Evolutionary conservation across 2,113 vertebrate species (phyloP).

Genomic region (Cryptomyrus ogoouensis): DNA sequence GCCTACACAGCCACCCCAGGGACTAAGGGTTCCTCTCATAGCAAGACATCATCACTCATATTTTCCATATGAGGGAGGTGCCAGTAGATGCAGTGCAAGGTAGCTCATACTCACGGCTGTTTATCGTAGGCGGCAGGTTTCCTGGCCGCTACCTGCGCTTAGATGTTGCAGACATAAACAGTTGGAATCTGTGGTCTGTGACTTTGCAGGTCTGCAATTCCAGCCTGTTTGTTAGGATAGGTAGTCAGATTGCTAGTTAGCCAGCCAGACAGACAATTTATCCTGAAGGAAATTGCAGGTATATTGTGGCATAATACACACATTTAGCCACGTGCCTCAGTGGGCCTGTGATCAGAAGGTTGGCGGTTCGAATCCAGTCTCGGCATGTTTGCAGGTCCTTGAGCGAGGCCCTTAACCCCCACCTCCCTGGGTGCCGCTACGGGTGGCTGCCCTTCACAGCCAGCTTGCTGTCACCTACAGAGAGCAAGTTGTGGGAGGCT

Average conservation of each 20-base stretch:
- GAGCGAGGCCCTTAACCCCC: no score
- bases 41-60: background rate
- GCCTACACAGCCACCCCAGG: slow-evolving; percentile 23
- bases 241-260: background rate
- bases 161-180: background rate
- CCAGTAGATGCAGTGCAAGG: background rate
- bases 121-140: background rate
- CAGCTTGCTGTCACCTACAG: no score
- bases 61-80: background rate
- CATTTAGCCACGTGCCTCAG: background rate
- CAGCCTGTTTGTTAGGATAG: background rate
- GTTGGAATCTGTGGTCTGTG: background rate
- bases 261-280: background rate
- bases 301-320: background rate
- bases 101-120: background rate
- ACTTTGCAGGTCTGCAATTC: background rate
- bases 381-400: no score
- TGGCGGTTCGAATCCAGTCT: no score
- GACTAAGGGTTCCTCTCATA: slow-evolving; percentile 34
- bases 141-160: background rate
- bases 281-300: background rate
- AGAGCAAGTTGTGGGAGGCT: no score
- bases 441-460: no score
- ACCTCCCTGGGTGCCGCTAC: no score
- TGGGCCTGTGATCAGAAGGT: no score